Percentiles rank a stretch among this genome's conserved stretches.
These are phyloP conservation scores for Cyprinella venusta DNA, from an alignment of 2,797 vertebrate species.

Conservation along the genomic window DNA sequence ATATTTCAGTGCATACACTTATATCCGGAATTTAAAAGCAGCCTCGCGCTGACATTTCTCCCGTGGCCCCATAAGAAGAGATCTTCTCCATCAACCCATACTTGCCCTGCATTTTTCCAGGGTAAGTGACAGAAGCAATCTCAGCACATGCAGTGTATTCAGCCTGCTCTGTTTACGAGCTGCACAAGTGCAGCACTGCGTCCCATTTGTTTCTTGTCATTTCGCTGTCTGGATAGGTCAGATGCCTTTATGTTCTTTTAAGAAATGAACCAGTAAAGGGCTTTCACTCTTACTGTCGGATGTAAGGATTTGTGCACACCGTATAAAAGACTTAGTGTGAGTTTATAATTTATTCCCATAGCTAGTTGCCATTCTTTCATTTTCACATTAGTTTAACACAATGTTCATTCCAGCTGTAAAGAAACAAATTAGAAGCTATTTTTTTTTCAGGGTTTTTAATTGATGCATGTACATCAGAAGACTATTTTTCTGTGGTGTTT, in stretches of 20 bases:
- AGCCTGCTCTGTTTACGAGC: slow-evolving; percentile 76
- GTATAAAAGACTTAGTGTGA: slow-evolving; percentile 12
- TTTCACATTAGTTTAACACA: background rate
- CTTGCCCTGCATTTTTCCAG: slow-evolving; percentile 76
- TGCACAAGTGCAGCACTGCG: slow-evolving; percentile 67
- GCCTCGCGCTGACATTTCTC: background rate
- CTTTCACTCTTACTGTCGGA: background rate
- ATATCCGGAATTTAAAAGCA: background rate
- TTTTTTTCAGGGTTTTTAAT: background rate
- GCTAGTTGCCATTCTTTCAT: slow-evolving; percentile 21
- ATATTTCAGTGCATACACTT: background rate
- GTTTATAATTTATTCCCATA: background rate
- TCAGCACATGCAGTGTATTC: slow-evolving; percentile 71
- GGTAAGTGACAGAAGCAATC: slow-evolving; percentile 79
- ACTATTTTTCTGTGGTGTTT: slow-evolving; percentile 58
- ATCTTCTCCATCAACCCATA: slow-evolving; percentile 40
- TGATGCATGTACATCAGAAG: slow-evolving; percentile 24
- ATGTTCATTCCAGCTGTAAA: background rate
- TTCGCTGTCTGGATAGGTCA: slow-evolving; percentile 32
- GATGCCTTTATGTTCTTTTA: slow-evolving; percentile 34
- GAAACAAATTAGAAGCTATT: background rate
- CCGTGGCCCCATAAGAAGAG: slow-evolving; percentile 15
- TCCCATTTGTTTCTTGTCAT: slow-evolving; percentile 76
- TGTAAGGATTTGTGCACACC: background rate
- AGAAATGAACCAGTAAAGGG: slow-evolving; percentile 18